Base-by-base conservation (phyloP, 2,113 vertebrate genomes). In the Gadus macrocephalus region DNA sequence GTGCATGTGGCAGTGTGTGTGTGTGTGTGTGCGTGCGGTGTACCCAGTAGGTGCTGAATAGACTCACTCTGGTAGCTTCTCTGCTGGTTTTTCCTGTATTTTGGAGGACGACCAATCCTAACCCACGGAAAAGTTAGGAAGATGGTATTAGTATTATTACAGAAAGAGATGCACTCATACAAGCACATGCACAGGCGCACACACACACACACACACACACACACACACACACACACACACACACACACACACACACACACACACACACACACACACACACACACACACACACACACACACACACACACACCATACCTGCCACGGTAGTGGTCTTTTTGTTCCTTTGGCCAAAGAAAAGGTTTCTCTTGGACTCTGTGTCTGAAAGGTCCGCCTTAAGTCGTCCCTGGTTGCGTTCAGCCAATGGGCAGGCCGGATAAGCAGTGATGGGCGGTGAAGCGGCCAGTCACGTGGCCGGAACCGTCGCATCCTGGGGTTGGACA, bases 401-500 rank as follows among this genome's bases (percentile, higher is more conserved):
- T 81, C 93, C 93, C 87, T 99, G 97, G 91, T 98, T 99, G 77
- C 95, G 94, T 90, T 99, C 97, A 3, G 96, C 97, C 86, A 99
- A 78, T 0, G 97, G 97, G 86, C 97, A 99, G 83, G 83, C 97
- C 97, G 1, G 97, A 99, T 82, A 98, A 93, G 90, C 97, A 98
- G 86, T 99, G 97, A 86, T 99, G 97, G 15, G 97, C 96, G 0
- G 96, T 98, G 88, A 99, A 98, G 70, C 96, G 95, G 42, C 97
- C 97, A 0, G 96, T 99, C 82, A 98, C 95, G 0, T 99, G 97
- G 53, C 97, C 97, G 9, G 96, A 98, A 38, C 97, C 97, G 0
- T 99, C 96, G 17, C 97, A 99, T 11, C 97, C 97, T 0, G 97
- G 97, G 1, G 97, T 99, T 17, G 97, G 97, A 89, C 97, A 99